Base-by-base conservation (phyloP, 2,888 invertebrate genomes). In the Agriopis marginaria region DNA sequence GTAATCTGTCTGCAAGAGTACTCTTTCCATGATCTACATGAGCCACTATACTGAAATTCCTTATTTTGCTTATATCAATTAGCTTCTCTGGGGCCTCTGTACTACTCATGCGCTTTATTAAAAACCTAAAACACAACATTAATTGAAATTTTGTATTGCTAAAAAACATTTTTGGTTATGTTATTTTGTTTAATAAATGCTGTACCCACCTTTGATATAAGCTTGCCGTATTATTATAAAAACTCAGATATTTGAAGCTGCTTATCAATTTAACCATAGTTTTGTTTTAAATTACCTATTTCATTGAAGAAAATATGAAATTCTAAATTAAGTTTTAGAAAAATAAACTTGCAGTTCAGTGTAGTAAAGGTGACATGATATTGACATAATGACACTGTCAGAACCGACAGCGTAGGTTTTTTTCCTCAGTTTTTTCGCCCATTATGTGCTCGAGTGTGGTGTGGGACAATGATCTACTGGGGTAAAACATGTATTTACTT, bases 21-120 rank as follows among this genome's bases (percentile, higher is more conserved):
- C 98, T 98, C 93, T 99, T 99, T 0, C 99, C 99, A 94, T 99
- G 99, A 89, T 99, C 99, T 1, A 99, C 98, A 91, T 99, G 99
- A n/a, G 99, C 99, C 73, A 99, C 98, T 81, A 99, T 99, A 89
- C 99, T 97, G 85, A 99, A 99, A 88, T 99, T 99, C 68, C 99
- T 95, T 54, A 99, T 98, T 75, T 83, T 89, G 51, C 77, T 82
- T n/a, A 87, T 82, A 50, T 90, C 87, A 56, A 86, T 68, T 39
- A 67, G 70, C 44, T 82, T 82, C 10, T 77, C 76, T 6, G 71
- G 69, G 12, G 75, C 74, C 65, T 87, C 80, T 53, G 85, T 81
- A 77, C 87, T 88, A 5, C 82, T 86, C 55, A 78, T 77, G 39
- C 89, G 86, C 44, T 76, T 80, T 47, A 73, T 8, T 60, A 66